Evolutionary conservation across 2,113 vertebrate species (phyloP).

Genomic region (Scortum barcoo): DNA sequence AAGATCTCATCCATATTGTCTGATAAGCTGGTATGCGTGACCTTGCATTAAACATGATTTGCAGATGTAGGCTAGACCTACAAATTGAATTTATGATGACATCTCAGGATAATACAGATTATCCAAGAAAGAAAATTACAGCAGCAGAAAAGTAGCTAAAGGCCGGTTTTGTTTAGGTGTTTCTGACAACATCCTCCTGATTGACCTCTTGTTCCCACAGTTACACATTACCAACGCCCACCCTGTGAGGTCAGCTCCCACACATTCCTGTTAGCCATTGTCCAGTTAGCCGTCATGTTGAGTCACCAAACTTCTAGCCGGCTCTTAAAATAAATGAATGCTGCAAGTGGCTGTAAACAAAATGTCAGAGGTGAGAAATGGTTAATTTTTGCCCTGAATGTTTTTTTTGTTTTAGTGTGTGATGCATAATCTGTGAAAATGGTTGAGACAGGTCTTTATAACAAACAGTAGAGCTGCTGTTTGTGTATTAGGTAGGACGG

Average conservation of each 20-base stretch:
- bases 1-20: slow-evolving; percentile 30
- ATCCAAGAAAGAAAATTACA: slow-evolving; percentile 18
- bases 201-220: slow-evolving; percentile 36
- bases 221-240: slow-evolving; percentile 74
- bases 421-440: slow-evolving; percentile 10
- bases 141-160: slow-evolving; percentile 32
- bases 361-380: slow-evolving; percentile 23
- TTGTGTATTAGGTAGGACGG: background rate
- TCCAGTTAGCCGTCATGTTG: slow-evolving; percentile 64
- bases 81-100: slow-evolving; percentile 37
- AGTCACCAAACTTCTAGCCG: slow-evolving; percentile 23
- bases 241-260: slow-evolving; percentile 48
- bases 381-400: slow-evolving; percentile 39
- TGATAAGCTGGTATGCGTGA: background rate
- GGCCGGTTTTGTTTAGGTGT: slow-evolving; percentile 1
- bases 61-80: slow-evolving; percentile 13
- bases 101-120: slow-evolving; percentile 28
- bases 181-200: slow-evolving; percentile 4
- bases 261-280: slow-evolving; percentile 76
- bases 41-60: slow-evolving; percentile 41
- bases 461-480: slow-evolving; percentile 1
- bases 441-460: slow-evolving; percentile 6
- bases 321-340: slow-evolving; percentile 48
- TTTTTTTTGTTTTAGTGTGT: slow-evolving; percentile 14
- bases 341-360: slow-evolving; percentile 47